phyloP scores from a whole-genome alignment of 1,140 invertebrate genomes.

The Lordiphosa mommai region DNA sequence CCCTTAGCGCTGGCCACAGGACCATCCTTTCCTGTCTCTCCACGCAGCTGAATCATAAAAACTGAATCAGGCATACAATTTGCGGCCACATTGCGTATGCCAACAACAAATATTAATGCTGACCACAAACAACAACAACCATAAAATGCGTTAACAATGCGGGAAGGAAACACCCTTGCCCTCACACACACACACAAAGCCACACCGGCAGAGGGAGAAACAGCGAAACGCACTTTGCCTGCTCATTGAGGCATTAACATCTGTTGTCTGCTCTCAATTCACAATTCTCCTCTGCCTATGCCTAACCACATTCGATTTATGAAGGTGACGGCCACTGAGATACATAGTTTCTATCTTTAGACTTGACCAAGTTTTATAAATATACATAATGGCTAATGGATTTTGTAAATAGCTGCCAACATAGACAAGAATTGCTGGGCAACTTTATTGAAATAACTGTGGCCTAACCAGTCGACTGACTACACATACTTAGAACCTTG shows the following conservation, averaged over 20 bases:
- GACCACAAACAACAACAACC: slow-evolving; percentile 39
- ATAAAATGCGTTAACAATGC: slow-evolving; percentile 2
- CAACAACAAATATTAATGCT: slow-evolving; percentile 51
- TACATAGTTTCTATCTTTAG: slow-evolving; percentile 34
- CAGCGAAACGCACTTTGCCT: slow-evolving; percentile 67
- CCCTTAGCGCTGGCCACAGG: slow-evolving; percentile 24
- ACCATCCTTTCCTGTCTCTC: slow-evolving; percentile 4
- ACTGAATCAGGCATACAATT: slow-evolving; percentile 56
- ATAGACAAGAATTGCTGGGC: background rate
- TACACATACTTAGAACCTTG: background rate
- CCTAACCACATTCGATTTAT: slow-evolving; percentile 27
- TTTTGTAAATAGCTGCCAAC: slow-evolving; percentile 41
- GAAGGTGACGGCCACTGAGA: slow-evolving; percentile 21
- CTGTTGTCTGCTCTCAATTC: slow-evolving; percentile 43
- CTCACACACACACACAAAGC: slow-evolving; percentile 9
- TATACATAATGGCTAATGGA: slow-evolving; percentile 56
- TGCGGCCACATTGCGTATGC: slow-evolving; percentile 62
- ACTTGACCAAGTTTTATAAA: slow-evolving; percentile 24
- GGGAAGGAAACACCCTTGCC: background rate
- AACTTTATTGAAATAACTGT: too few relatives aligned
- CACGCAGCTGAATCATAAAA: slow-evolving; percentile 40
- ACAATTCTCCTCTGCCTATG: slow-evolving; percentile 2
- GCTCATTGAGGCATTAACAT: slow-evolving; percentile 71
- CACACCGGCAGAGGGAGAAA: slow-evolving; percentile 40
- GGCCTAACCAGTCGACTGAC: too few relatives aligned